phyloP scores from a whole-genome alignment of 2,113 vertebrate species.

The Elanoides forficatus region DNA sequence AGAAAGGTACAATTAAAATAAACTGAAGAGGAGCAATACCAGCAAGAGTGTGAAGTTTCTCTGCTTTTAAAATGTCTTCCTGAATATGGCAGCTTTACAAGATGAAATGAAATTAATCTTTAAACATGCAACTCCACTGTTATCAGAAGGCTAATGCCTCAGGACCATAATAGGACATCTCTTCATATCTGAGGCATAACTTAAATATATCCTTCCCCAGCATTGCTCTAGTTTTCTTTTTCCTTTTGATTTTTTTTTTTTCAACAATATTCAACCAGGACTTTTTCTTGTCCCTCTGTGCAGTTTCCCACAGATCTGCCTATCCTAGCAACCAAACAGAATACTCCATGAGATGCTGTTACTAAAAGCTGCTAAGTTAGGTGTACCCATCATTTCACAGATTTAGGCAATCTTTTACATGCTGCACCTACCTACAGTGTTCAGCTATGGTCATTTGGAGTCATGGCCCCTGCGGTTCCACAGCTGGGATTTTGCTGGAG shows the following conservation, averaged over 20 bases:
- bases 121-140: background rate
- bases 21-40: background rate
- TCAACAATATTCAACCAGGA: background rate
- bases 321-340: background rate
- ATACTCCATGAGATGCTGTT: background rate
- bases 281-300: background rate
- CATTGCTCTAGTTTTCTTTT: background rate
- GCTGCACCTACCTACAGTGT: background rate
- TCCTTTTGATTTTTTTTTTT: background rate
- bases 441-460: background rate
- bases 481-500: background rate
- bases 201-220: background rate
- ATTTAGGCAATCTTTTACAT: background rate
- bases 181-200: background rate
- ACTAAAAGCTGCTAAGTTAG: background rate
- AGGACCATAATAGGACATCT: background rate
- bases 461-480: background rate
- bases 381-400: background rate
- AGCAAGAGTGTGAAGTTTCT: background rate
- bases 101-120: conserved; percentile 8
- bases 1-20: background rate
- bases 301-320: background rate
- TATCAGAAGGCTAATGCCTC: background rate
- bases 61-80: background rate
- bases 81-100: background rate